Evolutionary conservation across 1,140 invertebrate species (phyloP), one percentile per base, ranked within the genome.

Genomic region (Nautilus pompilius): DNA sequence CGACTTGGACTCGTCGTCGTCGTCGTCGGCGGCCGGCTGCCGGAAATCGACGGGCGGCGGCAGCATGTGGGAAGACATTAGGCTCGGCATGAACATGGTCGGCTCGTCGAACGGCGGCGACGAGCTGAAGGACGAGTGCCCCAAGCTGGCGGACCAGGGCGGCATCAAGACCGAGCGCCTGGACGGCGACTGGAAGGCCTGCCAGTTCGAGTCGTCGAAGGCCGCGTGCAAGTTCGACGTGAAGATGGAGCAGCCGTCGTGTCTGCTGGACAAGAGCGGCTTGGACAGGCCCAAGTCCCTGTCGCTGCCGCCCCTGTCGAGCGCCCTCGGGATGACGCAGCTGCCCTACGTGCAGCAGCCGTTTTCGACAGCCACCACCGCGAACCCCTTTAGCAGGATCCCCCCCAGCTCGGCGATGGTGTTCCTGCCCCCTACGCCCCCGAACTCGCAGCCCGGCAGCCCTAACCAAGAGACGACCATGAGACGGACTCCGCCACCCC

Each of bases 1-100:
- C 3, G 49, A 53, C 0, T 8, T 53, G 49, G 49, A 53, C 34
- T 53, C 20, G 33, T 24, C 36, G 33, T 26, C 5, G 32, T 28
- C n/a, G 32, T 28, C 0, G 54, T 2, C 45, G 51, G 15, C 41
- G 26, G 17, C 24, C 49, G 60, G 49, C 51, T 66, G 22, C 58
- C 58, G 10, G 60, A 55, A 22, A 59, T 67, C 51, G 49, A 64
- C 34, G 55, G 58, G 41, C 58, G 59, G 3, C 56, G 71, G 72
- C 63, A 72, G 75, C 0, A 34, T 80, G 48, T 80, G 78, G 78
- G 78, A 80, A 28, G 76, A 78, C 48, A 62, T 80, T n/a, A 69
- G 73, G 49, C 70, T 66, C 26, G 72, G 74, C 70, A 77, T 79
- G 33, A 70, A 76, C 65, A 73, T 78, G 62, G 60, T 75, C 24